Base-by-base conservation (phyloP, 2,113 vertebrate species). In the Psilopsiagon aurifrons region DNA sequence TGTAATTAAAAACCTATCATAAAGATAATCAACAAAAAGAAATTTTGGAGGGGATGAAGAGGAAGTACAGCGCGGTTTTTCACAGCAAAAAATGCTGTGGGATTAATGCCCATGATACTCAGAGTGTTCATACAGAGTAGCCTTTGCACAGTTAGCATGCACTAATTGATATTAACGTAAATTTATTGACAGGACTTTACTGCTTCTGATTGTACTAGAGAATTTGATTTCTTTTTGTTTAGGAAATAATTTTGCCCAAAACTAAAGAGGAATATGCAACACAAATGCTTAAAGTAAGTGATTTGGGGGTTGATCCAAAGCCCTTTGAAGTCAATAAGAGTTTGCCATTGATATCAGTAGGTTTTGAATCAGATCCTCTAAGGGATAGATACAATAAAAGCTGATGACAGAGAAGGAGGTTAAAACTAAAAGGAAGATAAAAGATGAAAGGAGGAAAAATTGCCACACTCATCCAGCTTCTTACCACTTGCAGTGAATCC, bases 251-350 rank as follows among this genome's bases (percentile, higher is more conserved):
- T 92, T 83, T 0, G 0, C 22, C 23, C 22, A 73, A 44, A 92
- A 86, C 33, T 75, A 39, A 92, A 88, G 81, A 54, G 2, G 8
- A 51, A 9, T 55, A 8, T 55, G 43, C 23, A 83, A 78, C 23
- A 75, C 18, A 75, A 68, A 66, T 71, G 13, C 35, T 77, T 92
- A 71, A 68, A 94, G 64, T 90, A 13, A 86, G 51, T 75, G 39
- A 62, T 84, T 6, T 84, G 41, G 5, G 51, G 7, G 14, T 71
- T 90, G 69, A 75, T 75, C 43, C 62, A 66, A 69, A 93, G 66
- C 49, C 47, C 73, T 96, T 86, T 96, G 92, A 97, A 95, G 76
- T 92, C 86, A 95, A 19, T 73, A 44, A 94, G 73, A 88, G 55
- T 41, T 77, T 96, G 52, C 80, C 67, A 82, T 49, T 93, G 73